Evolutionary conservation across 2,797 vertebrate species (phyloP), one percentile per base, ranked within the genome.

Genomic region (Hipposideros larvatus): DNA sequence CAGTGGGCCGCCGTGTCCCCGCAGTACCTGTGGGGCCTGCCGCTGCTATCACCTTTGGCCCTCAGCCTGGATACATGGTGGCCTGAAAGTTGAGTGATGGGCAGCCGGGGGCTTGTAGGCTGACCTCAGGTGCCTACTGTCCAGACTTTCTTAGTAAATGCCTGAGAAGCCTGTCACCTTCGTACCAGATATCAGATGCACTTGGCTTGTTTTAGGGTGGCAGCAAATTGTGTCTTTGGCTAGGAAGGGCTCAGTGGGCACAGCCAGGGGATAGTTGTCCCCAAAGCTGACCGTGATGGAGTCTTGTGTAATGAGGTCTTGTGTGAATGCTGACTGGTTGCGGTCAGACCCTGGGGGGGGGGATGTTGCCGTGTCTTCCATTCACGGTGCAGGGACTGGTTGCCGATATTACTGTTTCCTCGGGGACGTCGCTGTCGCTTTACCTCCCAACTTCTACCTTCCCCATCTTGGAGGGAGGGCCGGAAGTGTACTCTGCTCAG

Each of bases 251-350:
- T 41, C 3, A 7, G 24, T 59, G 66, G 77, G 16, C 46, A 2
- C 10, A 11, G 21, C 57, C 1, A 28, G 61, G 41, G 1, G 51
- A 24, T 16, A 15, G 31, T 19, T 28, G 24, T 70, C 21, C 18
- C 61, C 4, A 1, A 0, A 2, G 19, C 46, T 21, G 51, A 11
- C 21, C 2, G 0, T 22, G 24, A 55, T 5, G 0, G 8, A 24
- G 55, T 37, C 37, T 13, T 31, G 55, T 4, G 6, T 43, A 2
- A 4, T 0, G 2, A 13, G 26, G 51, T 70, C 55, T 18, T 9
- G n/a, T 11, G 48, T 48, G 63, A n/a, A 15, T 13, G 5, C 41
- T 2, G 8, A 16, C 57, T 21, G 82, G 28, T 11, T 37, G 8
- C 0, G 2, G n/a, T 26, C 7, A 31, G 68, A 22, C 31, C 48